Percentiles rank a stretch among this genome's conserved stretches.
phyloP scores from a whole-genome alignment of 2,888 invertebrate genomes.

The Apamea monoglypha region DNA sequence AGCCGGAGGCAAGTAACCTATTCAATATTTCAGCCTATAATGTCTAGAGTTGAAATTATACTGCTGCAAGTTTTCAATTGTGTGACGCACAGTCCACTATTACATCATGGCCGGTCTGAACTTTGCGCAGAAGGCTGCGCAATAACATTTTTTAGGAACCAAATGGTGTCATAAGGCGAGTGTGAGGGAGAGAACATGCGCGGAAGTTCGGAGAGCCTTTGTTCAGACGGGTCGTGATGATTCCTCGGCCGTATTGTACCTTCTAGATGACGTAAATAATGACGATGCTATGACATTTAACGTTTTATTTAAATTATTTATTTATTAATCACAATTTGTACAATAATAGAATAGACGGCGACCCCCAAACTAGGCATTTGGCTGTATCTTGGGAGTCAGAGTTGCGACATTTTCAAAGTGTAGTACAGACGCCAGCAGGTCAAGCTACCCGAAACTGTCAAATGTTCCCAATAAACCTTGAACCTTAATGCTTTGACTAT shows the following conservation, averaged over 20 bases:
- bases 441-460: too few species aligned
- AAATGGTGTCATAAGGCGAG: not conserved
- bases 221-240: not conserved
- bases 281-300: not conserved
- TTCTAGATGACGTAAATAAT: not conserved
- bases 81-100: not conserved
- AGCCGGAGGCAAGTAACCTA: conserved; percentile 32
- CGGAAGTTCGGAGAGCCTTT: not conserved
- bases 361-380: too few species aligned
- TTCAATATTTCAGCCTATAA: not conserved
- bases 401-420: too few species aligned
- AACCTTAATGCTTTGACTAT: too few species aligned
- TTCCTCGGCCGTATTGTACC: not conserved
- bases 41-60: not conserved
- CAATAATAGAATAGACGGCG: too few species aligned
- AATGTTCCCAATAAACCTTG: too few species aligned
- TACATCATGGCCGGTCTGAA: not conserved
- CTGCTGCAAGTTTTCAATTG: not conserved
- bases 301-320: too few species aligned
- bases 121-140: not conserved
- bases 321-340: too few species aligned
- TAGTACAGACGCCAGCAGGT: too few species aligned
- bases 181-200: not conserved
- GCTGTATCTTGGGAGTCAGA: too few species aligned
- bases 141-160: not conserved